Conservation (phyloP, 2,113 vertebrate species). For the Dipodomys merriami region DNA sequence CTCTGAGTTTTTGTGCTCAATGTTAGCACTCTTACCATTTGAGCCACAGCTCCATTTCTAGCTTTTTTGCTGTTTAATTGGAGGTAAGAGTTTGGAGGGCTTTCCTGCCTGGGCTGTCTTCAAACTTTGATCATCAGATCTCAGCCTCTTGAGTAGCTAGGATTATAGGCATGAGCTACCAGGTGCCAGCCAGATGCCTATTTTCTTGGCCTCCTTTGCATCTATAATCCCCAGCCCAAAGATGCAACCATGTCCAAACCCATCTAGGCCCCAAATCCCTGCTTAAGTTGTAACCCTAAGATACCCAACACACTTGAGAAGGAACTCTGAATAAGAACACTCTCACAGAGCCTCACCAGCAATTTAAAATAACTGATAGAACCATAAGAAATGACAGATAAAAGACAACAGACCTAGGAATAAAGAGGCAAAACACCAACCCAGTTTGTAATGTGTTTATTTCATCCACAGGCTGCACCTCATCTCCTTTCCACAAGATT, state of each 20-base stretch:
- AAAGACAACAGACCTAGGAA: background rate
- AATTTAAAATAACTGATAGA: background rate
- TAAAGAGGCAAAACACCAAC: background rate
- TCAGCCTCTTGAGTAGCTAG: too few species aligned
- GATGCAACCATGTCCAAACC: background rate
- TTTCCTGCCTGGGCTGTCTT: too few species aligned
- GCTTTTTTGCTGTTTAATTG: too few species aligned
- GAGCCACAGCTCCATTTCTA: too few species aligned
- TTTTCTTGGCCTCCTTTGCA: background rate
- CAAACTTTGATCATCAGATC: too few species aligned
- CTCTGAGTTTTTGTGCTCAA: too few species aligned
- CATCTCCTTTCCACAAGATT: background rate
- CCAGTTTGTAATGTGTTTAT: background rate
- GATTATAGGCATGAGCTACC: too few species aligned
- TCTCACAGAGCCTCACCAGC: background rate
- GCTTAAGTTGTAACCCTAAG: background rate
- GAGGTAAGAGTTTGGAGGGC: too few species aligned
- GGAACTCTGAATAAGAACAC: background rate
- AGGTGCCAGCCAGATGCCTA: too few species aligned
- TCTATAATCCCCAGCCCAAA: background rate
- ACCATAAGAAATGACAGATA: background rate
- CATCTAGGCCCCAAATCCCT: background rate
- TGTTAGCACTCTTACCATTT: too few species aligned
- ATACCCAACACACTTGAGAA: background rate
- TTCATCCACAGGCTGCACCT: background rate